Evolutionary conservation across 2,888 invertebrate species (phyloP).

Genomic region (Clivina fossor): DNA sequence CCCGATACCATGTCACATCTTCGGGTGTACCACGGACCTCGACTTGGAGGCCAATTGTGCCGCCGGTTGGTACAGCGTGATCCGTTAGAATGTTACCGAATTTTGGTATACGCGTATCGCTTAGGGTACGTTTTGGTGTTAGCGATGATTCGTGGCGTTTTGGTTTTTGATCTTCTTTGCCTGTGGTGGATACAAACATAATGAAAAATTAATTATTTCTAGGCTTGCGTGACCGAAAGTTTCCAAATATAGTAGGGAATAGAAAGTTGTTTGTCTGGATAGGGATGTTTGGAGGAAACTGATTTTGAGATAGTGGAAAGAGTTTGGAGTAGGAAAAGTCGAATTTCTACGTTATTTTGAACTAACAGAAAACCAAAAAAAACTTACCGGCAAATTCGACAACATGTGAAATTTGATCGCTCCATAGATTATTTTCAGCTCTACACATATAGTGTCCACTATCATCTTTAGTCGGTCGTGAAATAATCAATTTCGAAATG

Average conservation of each 20-base stretch:
- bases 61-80: conserved; percentile 72
- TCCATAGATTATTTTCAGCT: conserved; percentile 72
- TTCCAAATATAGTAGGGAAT: no score
- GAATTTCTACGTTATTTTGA: no score
- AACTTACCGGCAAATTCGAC: conserved; percentile 67
- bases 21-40: conserved; percentile 73
- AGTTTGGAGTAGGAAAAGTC: no score
- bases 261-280: no score
- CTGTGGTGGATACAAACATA: conserved; percentile 51
- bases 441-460: conserved; percentile 75
- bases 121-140: conserved; percentile 44
- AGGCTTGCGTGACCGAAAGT: no score
- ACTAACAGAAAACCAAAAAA: conserved; percentile 15
- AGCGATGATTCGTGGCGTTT: conserved; percentile 53
- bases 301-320: no score
- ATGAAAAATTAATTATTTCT: background rate
- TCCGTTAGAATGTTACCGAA: conserved; percentile 70
- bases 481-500: conserved; percentile 69
- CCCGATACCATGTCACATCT: conserved; percentile 76
- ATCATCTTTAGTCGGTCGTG: conserved; percentile 66
- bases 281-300: no score
- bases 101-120: conserved; percentile 66
- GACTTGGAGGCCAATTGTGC: conserved; percentile 80
- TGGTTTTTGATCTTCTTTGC: conserved; percentile 52
- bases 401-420: conserved; percentile 73